A percentile compares a stretch with the other conserved stretches of the same genome.
Conservation (phyloP, 2,113 vertebrate species). For the Stomatorhinus ivindoensis region DNA sequence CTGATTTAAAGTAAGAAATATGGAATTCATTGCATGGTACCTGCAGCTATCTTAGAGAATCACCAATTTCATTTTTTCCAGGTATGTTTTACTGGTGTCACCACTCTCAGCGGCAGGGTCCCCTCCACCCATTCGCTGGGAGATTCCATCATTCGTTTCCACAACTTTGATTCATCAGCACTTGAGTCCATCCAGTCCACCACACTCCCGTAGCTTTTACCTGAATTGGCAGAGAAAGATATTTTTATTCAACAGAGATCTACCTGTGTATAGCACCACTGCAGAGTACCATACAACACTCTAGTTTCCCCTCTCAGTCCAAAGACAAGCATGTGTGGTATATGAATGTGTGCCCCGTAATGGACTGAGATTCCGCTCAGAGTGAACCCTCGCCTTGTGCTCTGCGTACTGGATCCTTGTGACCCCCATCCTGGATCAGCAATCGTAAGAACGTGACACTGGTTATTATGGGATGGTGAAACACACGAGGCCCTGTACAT, state of each 20-base stretch:
- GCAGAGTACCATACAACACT: not conserved
- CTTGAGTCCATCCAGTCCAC: constrained; percentile 97
- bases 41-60: not conserved
- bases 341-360: not conserved
- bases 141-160: constrained; percentile 79
- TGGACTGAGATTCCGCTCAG: not conserved
- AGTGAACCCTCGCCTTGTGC: not conserved
- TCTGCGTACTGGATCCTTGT: not conserved
- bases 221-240: constrained; percentile 42
- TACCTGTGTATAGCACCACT: not conserved
- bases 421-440: not conserved
- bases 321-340: not conserved
- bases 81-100: constrained; percentile 68
- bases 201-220: constrained; percentile 75
- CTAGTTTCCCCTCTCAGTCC: not conserved
- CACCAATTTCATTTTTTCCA: constrained; percentile 53
- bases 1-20: not conserved
- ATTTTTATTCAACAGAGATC: not conserved
- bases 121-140: constrained; percentile 83
- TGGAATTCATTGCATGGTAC: not conserved
- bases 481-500: not conserved
- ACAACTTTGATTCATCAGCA: constrained; percentile 70
- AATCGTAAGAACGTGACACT: not conserved
- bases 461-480: not conserved
- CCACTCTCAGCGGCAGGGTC: constrained; percentile 71